Evolutionary conservation across 2,888 invertebrate genomes (phyloP).

Genomic region (Panzeria rudis): DNA sequence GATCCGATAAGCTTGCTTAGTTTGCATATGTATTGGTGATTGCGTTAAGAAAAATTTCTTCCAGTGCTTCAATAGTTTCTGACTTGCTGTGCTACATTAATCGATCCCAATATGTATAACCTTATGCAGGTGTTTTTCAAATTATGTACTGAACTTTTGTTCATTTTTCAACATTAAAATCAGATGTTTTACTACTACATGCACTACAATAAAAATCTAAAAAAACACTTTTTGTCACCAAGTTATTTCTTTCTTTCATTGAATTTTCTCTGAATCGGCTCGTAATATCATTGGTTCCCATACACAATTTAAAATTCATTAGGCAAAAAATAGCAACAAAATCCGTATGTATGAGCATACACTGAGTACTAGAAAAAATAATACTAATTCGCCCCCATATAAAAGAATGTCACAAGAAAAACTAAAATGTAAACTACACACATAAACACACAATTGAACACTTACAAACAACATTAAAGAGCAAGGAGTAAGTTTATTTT

Average conservation of each 20-base stretch:
- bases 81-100: too few species aligned
- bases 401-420: conserved; percentile 65
- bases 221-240: too few species aligned
- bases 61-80: too few species aligned
- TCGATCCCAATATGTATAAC: too few species aligned
- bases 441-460: neutral
- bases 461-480: neutral
- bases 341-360: neutral
- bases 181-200: too few species aligned
- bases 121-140: too few species aligned
- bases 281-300: conserved; percentile 58
- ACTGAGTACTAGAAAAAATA: conserved; percentile 21
- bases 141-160: too few species aligned
- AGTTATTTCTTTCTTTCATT: neutral
- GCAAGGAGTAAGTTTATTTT: conserved; percentile 11
- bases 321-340: conserved; percentile 22
- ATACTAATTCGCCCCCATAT: conserved; percentile 53
- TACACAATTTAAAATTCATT: conserved; percentile 28
- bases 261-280: neutral
- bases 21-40: too few species aligned
- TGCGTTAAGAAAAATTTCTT: too few species aligned
- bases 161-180: too few species aligned
- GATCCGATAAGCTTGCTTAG: too few species aligned
- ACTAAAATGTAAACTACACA: conserved; percentile 39
- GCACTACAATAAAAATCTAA: too few species aligned